Base-by-base conservation (phyloP, 1,140 invertebrate genomes). In the Orchesella cincta region DNA sequence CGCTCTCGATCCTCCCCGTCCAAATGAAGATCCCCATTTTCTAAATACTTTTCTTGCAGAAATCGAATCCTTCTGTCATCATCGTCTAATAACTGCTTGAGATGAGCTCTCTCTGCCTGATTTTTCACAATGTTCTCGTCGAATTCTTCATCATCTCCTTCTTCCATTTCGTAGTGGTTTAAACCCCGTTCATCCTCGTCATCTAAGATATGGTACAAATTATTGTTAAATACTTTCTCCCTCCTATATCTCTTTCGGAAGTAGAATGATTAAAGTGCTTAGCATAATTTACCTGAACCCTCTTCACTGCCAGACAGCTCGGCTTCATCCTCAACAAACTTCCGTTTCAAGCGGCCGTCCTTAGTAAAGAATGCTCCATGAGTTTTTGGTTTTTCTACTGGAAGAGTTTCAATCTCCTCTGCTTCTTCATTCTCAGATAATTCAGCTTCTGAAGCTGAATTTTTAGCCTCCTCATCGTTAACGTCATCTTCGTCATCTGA, bases 271-370 rank as follows among this genome's bases (percentile, higher is more conserved):
- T n/a, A n/a, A 46, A 46, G 5, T 46, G 18, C 18, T 46, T 46
- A 8, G 5, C 5, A 46, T 46, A 18, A 46, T 8, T 67, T 67
- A 67, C 71, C 92, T 29, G 92, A 93, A 12, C 89, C 91, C 88
- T 89, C 91, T 79, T 94, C 93, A 51, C 92, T 92, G 83, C 93
- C 94, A 12, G 93, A 94, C 18, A 96, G 84, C 83, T 95, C 94
- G 0, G 94, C 94, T 86, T 96, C 94, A 51, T 91, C 88, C 75
- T 96, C 94, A 31, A 95, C 86, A 86, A 94, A 96, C 34, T 92
- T 90, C 67, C 85, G 84, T 72, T 83, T 73, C 1, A 84, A 80
- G 74, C 79, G 80, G 36, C 82, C 83, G 74, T 62, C 74, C 73
- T 83, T 83, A 36, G 23, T 16, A 57, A 62, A 73, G 39, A 83